A percentile compares a stretch with the other conserved stretches of the same genome.
These are phyloP conservation scores for Chaenocephalus aceratus DNA, from an alignment of 2,113 vertebrate species.

Conservation along the genomic window DNA sequence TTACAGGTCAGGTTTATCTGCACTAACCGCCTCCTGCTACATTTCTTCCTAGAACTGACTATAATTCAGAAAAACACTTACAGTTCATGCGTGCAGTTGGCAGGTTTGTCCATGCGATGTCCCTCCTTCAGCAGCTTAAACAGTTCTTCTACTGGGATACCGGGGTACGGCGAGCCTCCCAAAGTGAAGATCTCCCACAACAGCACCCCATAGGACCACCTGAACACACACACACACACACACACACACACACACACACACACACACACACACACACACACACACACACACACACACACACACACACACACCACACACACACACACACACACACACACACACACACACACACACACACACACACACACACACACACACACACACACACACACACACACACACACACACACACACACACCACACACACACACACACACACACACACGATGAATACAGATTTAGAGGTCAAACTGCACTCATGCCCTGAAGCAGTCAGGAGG, in stretches of 20 bases:
- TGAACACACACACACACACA: slow-evolving; percentile 73
- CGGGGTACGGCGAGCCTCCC: slow-evolving; percentile 96
- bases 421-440: slow-evolving; percentile 26
- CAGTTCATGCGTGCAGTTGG: slow-evolving; percentile 98
- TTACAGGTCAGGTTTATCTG: background rate
- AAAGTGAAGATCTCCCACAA: slow-evolving; percentile 99
- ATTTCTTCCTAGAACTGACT: background rate
- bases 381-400: slow-evolving; percentile 9
- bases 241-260: slow-evolving; percentile 9
- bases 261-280: slow-evolving; percentile 9
- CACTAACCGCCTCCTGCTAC: background rate
- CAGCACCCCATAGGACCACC: slow-evolving; percentile 98
- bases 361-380: slow-evolving; percentile 9
- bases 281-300: slow-evolving; percentile 9
- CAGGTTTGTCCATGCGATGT: slow-evolving; percentile 98
- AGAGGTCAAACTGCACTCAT: slow-evolving; percentile 23
- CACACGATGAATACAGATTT: slow-evolving; percentile 16
- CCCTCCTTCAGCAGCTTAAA: slow-evolving; percentile 99
- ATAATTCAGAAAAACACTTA: slow-evolving; percentile 74
- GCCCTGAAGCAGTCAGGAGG: background rate
- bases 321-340: slow-evolving; percentile 9
- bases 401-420: slow-evolving; percentile 47
- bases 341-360: slow-evolving; percentile 9
- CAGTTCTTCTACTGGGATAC: slow-evolving; percentile 97
- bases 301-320: slow-evolving; percentile 6